Conservation (phyloP, 1,140 invertebrate genomes). For the Diabrotica virgifera region DNA sequence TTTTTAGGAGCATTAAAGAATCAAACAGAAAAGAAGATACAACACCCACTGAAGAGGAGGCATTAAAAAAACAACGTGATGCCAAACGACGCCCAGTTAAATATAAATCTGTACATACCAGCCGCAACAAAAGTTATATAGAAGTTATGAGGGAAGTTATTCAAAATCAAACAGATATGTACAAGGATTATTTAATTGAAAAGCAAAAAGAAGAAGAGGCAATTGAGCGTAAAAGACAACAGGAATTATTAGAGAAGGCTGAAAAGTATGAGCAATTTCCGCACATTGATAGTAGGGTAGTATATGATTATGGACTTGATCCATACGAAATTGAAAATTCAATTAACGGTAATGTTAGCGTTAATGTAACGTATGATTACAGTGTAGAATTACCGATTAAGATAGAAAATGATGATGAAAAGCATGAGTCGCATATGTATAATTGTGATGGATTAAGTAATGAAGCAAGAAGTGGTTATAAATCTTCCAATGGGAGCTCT, state of each 20-base stretch:
- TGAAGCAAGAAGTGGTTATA: too few species aligned
- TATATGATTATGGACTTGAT: background rate
- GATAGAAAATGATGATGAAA: background rate
- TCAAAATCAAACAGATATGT: conserved; percentile 53
- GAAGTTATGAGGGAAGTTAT: conserved; percentile 64
- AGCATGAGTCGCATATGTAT: too few species aligned
- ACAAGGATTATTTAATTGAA: conserved; percentile 30
- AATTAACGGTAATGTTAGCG: background rate
- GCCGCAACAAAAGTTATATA: conserved; percentile 60
- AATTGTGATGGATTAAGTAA: too few species aligned
- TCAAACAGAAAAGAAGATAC: conserved; percentile 26
- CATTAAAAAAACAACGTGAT: conserved; percentile 59
- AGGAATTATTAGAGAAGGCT: background rate
- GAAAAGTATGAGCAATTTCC: conserved; percentile 8
- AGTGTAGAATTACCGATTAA: background rate
- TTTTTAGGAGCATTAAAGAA: conserved; percentile 22
- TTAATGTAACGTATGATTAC: background rate
- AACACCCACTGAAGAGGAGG: conserved; percentile 47
- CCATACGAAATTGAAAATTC: background rate
- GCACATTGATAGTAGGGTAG: background rate
- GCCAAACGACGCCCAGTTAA: conserved; percentile 60
- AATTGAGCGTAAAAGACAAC: background rate
- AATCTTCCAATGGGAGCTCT: too few species aligned
- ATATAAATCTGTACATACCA: conserved; percentile 62
- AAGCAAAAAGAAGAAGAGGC: conserved; percentile 4